Evolutionary conservation across 1,140 invertebrate genomes (phyloP), one percentile per base, ranked within the genome.

Genomic region (Tetraneura akinire): DNA sequence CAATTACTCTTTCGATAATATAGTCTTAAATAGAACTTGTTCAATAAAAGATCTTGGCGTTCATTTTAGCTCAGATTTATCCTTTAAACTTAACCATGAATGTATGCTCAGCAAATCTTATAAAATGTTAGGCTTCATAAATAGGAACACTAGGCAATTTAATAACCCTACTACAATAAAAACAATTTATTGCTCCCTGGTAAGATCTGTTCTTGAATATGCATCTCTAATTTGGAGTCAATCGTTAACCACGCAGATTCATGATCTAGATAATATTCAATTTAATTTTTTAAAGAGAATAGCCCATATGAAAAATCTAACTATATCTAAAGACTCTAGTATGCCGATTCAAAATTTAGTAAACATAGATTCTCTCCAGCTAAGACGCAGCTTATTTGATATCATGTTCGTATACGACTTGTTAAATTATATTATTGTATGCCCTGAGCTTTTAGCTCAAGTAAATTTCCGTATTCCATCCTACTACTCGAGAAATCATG

Each of bases 221-320:
- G 32, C 3, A 8, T 37, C 32, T 37, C 8, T 37, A 4, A 8
- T 37, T 18, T 21, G 18, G 53, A n/a, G n/a, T 57, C 53, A 57
- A 5, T 9, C 21, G 53, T 16, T 57, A 16, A 21, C 53, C 10
- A 57, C 18, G 1, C 21, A 57, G 1, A 57, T 16, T 57, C 10
- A 9, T 57, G 53, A 57, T 14, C 21, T n/a, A 57, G 53, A 57
- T 26, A 57, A 57, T 57, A 2, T 26, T 16, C 53, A 57, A 57
- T 57, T 4, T 57, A 57, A 57, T 8, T 57, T 57, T 57, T 57
- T 37, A 57, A 57, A 57, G 21, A 57, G 18, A 57, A 57, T 57
- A 14, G 53, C 53, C 10, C 53, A 57, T 57, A 16, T 57, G 10
- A 21, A 8, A 21, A 18, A 18, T 57, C 11, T 1, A 16, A 21